These are phyloP conservation scores for Uropetala carovei DNA, from an alignment of 2,888 invertebrate genomes.

Conservation along the genomic window DNA sequence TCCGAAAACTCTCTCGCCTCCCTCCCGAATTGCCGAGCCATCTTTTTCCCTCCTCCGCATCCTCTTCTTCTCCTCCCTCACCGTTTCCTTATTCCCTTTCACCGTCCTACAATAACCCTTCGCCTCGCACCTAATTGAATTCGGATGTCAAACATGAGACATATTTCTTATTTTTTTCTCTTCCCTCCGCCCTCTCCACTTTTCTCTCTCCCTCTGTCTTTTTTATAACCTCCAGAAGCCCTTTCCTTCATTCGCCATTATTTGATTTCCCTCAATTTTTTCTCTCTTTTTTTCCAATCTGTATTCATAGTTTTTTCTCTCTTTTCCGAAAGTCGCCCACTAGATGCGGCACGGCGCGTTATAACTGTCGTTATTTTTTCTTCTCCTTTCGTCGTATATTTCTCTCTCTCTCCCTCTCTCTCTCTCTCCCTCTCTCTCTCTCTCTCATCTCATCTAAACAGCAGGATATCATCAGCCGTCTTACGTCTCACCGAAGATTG, in stretches of 20 bases:
- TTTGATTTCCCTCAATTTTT: neutral
- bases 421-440: no score
- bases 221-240: neutral
- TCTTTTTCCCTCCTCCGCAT: neutral
- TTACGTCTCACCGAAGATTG: no score
- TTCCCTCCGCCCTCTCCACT: no score
- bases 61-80: neutral
- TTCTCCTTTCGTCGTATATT: no score
- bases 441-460: no score
- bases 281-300: neutral
- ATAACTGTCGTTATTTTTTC: no score
- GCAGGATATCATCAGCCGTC: no score
- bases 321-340: no score
- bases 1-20: neutral
- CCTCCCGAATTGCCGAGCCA: neutral
- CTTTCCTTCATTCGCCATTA: neutral
- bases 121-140: slow-evolving; percentile 15
- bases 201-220: neutral
- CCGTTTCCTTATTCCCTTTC: neutral
- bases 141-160: slow-evolving; percentile 32
- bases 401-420: no score
- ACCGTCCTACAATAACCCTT: neutral
- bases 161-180: neutral
- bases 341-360: no score
- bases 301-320: no score